Evolutionary conservation across 2,888 invertebrate species (phyloP).

Genomic region (Stenodera caucasica): DNA sequence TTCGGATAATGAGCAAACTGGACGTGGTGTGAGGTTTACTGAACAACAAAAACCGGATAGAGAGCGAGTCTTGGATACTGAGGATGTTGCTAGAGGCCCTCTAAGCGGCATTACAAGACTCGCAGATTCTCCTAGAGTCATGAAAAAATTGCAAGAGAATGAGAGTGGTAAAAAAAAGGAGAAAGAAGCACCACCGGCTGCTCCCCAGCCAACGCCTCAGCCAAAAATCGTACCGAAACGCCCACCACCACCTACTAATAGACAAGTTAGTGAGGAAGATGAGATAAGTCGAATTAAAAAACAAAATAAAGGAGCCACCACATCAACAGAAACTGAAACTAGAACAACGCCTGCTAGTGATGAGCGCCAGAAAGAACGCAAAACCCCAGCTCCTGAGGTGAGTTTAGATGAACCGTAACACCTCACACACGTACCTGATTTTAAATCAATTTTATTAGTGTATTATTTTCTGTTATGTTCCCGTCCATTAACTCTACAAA

Average conservation of each 20-base stretch:
- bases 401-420: conserved; percentile 63
- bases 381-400: conserved; percentile 76
- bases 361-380: conserved; percentile 61
- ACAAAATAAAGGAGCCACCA: conserved; percentile 75
- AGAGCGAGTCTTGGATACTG: conserved; percentile 80
- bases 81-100: conserved; percentile 83
- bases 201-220: conserved; percentile 63
- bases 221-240: conserved; percentile 56
- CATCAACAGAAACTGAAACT: conserved; percentile 62
- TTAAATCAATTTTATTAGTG: conserved; percentile 47
- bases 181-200: conserved; percentile 62
- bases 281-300: conserved; percentile 86
- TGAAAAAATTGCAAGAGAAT: conserved; percentile 84
- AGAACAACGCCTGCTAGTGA: conserved; percentile 50
- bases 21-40: conserved; percentile 68
- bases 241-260: conserved; percentile 64
- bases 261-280: conserved; percentile 87
- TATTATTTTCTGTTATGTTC: conserved; percentile 42
- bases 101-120: conserved; percentile 87
- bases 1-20: conserved; percentile 70
- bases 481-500: conserved; percentile 40
- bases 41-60: conserved; percentile 68
- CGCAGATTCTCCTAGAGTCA: conserved; percentile 84
- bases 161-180: conserved; percentile 74
- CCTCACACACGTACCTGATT: conserved; percentile 52